These are phyloP conservation scores for Dorcus parallelipipedus DNA, from an alignment of 2,888 invertebrate species.

Conservation along the genomic window DNA sequence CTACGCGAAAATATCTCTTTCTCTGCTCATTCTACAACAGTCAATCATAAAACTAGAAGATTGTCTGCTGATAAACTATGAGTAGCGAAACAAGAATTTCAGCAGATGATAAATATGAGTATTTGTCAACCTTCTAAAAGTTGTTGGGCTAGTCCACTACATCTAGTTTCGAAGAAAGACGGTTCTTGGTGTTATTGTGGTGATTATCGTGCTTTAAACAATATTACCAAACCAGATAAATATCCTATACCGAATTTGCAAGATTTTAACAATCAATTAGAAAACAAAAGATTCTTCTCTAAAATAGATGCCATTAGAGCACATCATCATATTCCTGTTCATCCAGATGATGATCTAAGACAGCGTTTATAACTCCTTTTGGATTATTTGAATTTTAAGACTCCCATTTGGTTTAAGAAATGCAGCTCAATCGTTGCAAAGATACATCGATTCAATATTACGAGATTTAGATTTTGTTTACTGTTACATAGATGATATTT, in stretches of 20 bases:
- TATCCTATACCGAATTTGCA: conserved; percentile 21
- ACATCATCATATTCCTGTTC: conserved; percentile 42
- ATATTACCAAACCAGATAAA: conserved; percentile 19
- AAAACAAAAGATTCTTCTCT: conserved; percentile 4
- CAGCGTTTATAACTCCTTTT: conserved; percentile 29
- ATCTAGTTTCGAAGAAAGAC: conserved; percentile 31
- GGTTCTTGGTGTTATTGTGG: conserved; percentile 24
- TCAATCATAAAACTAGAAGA: too few relatives aligned
- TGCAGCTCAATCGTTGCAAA: too few relatives aligned
- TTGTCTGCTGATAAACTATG: too few relatives aligned
- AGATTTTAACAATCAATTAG: not conserved
- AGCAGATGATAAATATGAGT: not conserved
- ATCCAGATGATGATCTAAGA: conserved; percentile 32
- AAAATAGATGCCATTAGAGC: conserved; percentile 37
- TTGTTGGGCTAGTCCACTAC: conserved; percentile 30
- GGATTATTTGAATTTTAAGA: conserved; percentile 27
- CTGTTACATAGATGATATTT: too few relatives aligned
- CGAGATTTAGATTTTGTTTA: too few relatives aligned
- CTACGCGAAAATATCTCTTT: too few relatives aligned
- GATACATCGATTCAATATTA: too few relatives aligned
- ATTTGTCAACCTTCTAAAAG: conserved; percentile 9
- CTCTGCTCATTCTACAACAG: too few relatives aligned
- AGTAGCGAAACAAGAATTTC: too few relatives aligned
- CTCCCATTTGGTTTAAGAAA: too few relatives aligned
- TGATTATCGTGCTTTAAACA: conserved; percentile 27